These are phyloP conservation scores for Drosophila subsilvestris DNA, from an alignment of 2,888 invertebrate genomes.

Conservation along the genomic window DNA sequence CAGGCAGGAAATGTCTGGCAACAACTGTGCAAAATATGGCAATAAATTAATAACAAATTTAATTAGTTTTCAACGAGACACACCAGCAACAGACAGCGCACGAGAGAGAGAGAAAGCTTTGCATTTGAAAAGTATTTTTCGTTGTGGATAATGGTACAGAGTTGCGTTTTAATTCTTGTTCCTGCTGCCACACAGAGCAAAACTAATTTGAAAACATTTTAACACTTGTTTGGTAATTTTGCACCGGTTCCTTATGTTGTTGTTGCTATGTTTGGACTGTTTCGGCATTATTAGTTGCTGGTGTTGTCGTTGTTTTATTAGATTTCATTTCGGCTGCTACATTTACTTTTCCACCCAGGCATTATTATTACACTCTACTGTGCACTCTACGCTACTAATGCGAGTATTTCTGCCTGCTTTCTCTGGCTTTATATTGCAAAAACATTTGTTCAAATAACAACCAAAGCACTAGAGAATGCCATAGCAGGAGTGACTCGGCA, in stretches of 20 bases:
- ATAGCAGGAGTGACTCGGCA: background rate
- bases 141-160: conserved; percentile 24
- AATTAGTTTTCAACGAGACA: conserved; percentile 60
- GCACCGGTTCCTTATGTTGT: conserved; percentile 20
- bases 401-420: conserved; percentile 28
- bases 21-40: conserved; percentile 45
- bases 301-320: conserved; percentile 67
- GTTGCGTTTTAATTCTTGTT: conserved; percentile 50
- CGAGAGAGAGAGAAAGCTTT: conserved; percentile 8
- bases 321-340: conserved; percentile 61
- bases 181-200: conserved; percentile 49
- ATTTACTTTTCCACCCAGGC: conserved; percentile 61
- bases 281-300: conserved; percentile 37
- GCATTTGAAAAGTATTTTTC: conserved; percentile 50
- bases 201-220: conserved; percentile 79
- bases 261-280: conserved; percentile 16
- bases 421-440: conserved; percentile 59
- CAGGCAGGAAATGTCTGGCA: conserved; percentile 16
- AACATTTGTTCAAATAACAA: conserved; percentile 73
- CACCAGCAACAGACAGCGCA: conserved; percentile 6
- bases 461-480: background rate
- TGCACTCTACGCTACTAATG: background rate
- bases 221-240: conserved; percentile 67
- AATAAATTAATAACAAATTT: conserved; percentile 69
- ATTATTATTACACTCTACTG: conserved; percentile 54